Evolutionary conservation across 2,113 vertebrate genomes (phyloP).

Genomic region (Hirundichthys speculiger): DNA sequence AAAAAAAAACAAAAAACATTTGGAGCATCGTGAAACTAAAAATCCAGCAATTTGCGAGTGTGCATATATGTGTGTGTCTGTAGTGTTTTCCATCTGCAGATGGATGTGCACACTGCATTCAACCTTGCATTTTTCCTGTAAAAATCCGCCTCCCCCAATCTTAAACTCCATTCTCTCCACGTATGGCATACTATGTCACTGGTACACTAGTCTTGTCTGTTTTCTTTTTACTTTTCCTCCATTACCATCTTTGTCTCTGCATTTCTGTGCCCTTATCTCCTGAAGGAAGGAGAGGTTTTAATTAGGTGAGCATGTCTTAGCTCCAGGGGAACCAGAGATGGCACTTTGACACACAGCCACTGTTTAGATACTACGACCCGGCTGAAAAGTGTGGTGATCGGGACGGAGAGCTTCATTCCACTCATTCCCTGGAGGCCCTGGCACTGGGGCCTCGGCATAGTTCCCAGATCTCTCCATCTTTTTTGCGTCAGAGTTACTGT

Average conservation of each 20-base stretch:
- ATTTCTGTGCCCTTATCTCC: constrained; percentile 56
- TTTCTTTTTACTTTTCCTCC: constrained; percentile 23
- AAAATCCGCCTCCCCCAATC: constrained; percentile 21
- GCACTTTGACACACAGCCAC: constrained; percentile 46
- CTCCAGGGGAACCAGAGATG: constrained; percentile 55
- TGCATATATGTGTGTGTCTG: too few species aligned
- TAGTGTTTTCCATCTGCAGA: constrained; percentile 39
- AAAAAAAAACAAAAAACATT: constrained; percentile 28
- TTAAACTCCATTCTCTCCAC: constrained; percentile 22
- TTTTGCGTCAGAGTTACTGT: constrained; percentile 63
- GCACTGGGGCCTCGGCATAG: constrained; percentile 43
- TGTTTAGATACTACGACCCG: constrained; percentile 53
- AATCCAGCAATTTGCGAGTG: too few species aligned
- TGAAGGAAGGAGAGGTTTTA: constrained; percentile 64
- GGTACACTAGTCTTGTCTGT: constrained; percentile 6
- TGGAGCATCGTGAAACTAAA: too few species aligned
- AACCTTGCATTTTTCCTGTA: constrained; percentile 2
- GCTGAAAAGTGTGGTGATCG: constrained; percentile 36
- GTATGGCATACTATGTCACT: constrained; percentile 13
- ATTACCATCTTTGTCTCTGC: constrained; percentile 42
- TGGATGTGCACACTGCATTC: constrained; percentile 36
- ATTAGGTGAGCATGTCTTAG: constrained; percentile 73
- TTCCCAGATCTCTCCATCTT: constrained; percentile 63
- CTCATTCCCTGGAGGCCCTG: constrained; percentile 52
- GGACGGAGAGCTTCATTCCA: constrained; percentile 51